Conservation (phyloP, 1,140 invertebrate genomes). For the Drosophila ananassae region DNA sequence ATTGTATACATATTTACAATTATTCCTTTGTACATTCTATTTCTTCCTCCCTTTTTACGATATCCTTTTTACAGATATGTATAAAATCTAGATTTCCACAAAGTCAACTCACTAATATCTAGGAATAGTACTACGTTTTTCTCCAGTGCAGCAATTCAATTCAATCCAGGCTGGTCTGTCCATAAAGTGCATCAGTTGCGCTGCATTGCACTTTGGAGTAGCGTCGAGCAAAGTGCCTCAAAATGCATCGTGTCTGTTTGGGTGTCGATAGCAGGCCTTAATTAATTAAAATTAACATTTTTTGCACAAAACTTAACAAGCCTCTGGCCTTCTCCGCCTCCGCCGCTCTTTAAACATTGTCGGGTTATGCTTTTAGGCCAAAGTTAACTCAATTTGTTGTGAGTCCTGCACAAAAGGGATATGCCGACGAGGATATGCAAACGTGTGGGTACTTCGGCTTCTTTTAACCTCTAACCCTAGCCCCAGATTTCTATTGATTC, state of each 20-base stretch:
- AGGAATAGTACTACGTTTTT: not conserved
- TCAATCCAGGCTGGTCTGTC: conserved; percentile 23
- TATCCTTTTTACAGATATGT: too few species aligned
- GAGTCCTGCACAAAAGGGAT: conserved; percentile 11
- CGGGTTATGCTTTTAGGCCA: conserved; percentile 66
- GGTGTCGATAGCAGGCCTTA: conserved; percentile 81
- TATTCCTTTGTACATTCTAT: too few species aligned
- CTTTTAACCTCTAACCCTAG: not conserved
- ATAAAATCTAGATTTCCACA: too few species aligned
- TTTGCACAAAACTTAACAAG: conserved; percentile 75
- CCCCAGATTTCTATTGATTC: conserved; percentile 60
- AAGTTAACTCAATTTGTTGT: conserved; percentile 76
- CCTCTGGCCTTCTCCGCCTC: not conserved
- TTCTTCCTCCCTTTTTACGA: too few species aligned
- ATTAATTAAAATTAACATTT: conserved; percentile 84
- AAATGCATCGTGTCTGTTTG: conserved; percentile 58
- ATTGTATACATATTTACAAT: too few species aligned
- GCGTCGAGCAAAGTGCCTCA: conserved; percentile 46
- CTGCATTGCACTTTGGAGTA: conserved; percentile 73
- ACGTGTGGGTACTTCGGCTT: conserved; percentile 3
- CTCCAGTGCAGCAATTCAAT: conserved; percentile 39
- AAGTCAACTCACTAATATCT: not conserved
- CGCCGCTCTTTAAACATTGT: conserved; percentile 52
- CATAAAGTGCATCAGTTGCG: conserved; percentile 78
- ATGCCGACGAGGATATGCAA: not conserved